phyloP scores from a whole-genome alignment of 2,888 invertebrate genomes.

The Pomacea canaliculata region DNA sequence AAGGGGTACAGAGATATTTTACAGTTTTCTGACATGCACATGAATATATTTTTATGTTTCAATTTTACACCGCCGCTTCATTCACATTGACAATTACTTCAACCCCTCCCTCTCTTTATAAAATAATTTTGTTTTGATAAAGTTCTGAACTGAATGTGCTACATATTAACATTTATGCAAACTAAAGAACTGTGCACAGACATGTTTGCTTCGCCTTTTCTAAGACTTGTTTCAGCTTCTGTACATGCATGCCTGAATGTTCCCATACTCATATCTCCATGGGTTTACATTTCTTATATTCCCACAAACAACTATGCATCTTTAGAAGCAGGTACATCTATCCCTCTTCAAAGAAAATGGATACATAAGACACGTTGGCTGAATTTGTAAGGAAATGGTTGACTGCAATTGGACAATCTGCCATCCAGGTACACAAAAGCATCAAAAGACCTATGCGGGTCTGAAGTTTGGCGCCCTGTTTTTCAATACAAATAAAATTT shows the following conservation, averaged over 20 bases:
- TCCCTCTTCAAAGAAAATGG: slow-evolving; percentile 48
- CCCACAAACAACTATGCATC: no score
- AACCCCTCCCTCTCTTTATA: background rate
- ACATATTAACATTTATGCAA: no score
- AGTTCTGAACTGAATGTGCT: no score
- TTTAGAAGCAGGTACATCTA: no score
- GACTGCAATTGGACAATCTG: slow-evolving; percentile 86
- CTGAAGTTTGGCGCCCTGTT: slow-evolving; percentile 80
- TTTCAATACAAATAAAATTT: slow-evolving; percentile 34
- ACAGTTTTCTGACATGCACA: background rate
- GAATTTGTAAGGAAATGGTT: slow-evolving; percentile 81
- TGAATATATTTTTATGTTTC: background rate
- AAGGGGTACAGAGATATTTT: background rate
- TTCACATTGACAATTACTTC: no score
- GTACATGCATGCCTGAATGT: no score
- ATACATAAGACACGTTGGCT: slow-evolving; percentile 83
- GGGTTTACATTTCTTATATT: no score
- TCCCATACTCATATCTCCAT: no score
- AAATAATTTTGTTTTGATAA: background rate
- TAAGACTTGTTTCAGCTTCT: no score
- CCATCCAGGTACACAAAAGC: slow-evolving; percentile 89
- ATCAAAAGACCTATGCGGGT: slow-evolving; percentile 91
- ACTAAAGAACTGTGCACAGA: no score
- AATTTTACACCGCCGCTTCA: background rate
- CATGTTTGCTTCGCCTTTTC: no score